Conservation (phyloP, 2,888 invertebrate species). For the Leptura quadrifasciata region DNA sequence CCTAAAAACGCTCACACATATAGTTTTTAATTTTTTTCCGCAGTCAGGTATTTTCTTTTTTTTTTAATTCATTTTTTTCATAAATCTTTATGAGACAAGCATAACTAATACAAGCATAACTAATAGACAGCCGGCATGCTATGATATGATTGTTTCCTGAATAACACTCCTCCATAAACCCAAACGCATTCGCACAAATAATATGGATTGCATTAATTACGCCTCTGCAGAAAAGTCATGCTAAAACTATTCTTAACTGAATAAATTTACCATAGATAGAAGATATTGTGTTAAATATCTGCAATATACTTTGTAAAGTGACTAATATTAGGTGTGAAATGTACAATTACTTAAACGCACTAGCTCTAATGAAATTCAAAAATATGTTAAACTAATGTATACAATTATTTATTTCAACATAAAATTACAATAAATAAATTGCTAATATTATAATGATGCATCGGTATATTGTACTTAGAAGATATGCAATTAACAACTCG, state of each 20-base stretch:
- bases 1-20: no score
- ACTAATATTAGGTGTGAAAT: conserved; percentile 40
- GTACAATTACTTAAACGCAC: conserved; percentile 14
- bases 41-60: no score
- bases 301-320: conserved; percentile 19
- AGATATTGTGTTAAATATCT: conserved; percentile 20
- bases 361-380: conserved; percentile 38
- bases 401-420: conserved; percentile 40
- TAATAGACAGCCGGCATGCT: not conserved
- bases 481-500: conserved; percentile 43
- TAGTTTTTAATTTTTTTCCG: no score
- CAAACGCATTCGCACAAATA: conserved; percentile 1
- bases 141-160: not conserved
- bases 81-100: not conserved
- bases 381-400: conserved; percentile 35
- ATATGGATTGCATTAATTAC: conserved; percentile 26
- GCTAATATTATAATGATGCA: conserved; percentile 45
- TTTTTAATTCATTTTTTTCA: no score
- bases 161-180: not conserved
- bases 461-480: conserved; percentile 35
- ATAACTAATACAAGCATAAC: not conserved
- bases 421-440: conserved; percentile 43
- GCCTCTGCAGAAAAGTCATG: conserved; percentile 10
- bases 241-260: conserved; percentile 12
- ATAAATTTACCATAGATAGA: conserved; percentile 25